phyloP scores from a whole-genome alignment of 2,797 vertebrate species.

The Malacoctenus gilli region DNA sequence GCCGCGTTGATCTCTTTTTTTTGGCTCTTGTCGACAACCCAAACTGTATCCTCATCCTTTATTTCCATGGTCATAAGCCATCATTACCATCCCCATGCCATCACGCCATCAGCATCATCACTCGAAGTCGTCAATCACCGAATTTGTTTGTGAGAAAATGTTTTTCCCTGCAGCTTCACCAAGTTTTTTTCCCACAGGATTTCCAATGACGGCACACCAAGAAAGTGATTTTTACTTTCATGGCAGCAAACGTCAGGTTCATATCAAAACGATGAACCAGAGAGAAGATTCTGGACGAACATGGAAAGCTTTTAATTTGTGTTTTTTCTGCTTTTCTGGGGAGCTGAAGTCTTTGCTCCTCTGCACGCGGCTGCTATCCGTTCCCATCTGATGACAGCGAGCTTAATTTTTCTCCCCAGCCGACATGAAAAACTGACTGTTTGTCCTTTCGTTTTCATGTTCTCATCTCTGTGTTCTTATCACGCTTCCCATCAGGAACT shows the following conservation, averaged over 20 bases:
- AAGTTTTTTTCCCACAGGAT: background rate
- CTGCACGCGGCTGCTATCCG: conserved; percentile 23
- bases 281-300: conserved; percentile 33
- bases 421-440: conserved; percentile 46
- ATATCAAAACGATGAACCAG: conserved; percentile 33
- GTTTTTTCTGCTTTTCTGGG: conserved; percentile 20
- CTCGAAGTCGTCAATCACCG: conserved; percentile 27
- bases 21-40: conserved; percentile 8
- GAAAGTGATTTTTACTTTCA: conserved; percentile 26
- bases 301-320: conserved; percentile 32
- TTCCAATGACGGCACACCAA: conserved; percentile 1
- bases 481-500: conserved; percentile 53
- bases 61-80: conserved; percentile 42
- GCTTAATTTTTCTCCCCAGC: conserved; percentile 16
- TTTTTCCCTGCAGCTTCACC: conserved; percentile 2
- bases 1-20: conserved; percentile 8
- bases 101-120: conserved; percentile 50
- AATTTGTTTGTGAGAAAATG: conserved; percentile 22
- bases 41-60: conserved; percentile 40
- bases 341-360: conserved; percentile 14
- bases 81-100: conserved; percentile 60
- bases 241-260: conserved; percentile 14
- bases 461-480: conserved; percentile 54
- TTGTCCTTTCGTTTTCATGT: conserved; percentile 41
- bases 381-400: conserved; percentile 20